Conservation (phyloP, 2,113 vertebrate genomes). For the Procapra przewalskii region DNA sequence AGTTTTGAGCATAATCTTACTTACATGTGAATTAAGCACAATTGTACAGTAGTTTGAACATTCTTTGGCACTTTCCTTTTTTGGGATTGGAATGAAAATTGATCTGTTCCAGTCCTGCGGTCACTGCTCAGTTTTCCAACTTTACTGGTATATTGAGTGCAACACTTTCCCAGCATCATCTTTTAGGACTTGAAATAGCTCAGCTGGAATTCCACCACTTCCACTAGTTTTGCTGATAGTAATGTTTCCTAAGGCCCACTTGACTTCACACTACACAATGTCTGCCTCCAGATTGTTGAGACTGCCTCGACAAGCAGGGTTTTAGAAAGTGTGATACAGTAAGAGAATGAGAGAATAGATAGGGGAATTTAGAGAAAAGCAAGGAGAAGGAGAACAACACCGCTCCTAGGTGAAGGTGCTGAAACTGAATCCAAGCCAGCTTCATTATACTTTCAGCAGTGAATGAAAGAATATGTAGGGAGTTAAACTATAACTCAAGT, state of each 20-base stretch:
- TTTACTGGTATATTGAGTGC: background rate
- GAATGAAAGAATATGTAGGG: background rate
- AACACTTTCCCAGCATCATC: background rate
- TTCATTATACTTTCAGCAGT: background rate
- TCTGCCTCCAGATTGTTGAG: background rate
- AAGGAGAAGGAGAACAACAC: background rate
- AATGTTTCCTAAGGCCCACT: background rate
- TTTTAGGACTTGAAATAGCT: background rate
- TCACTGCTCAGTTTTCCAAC: background rate
- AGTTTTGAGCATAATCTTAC: background rate
- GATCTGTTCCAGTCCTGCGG: background rate
- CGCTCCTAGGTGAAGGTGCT: background rate
- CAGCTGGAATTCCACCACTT: background rate
- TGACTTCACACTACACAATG: background rate
- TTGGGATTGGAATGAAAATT: background rate
- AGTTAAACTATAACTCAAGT: background rate
- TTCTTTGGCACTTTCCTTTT: background rate
- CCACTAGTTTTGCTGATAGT: background rate
- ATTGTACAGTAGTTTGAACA: background rate
- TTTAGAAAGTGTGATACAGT: fast-evolving
- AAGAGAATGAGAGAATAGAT: background rate
- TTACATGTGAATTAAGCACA: background rate
- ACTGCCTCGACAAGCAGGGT: background rate
- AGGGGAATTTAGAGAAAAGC: background rate
- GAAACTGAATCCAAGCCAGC: background rate